Evolutionary conservation across 2,113 vertebrate genomes (phyloP).

Genomic region (Chamaetylas fuelleborni): DNA sequence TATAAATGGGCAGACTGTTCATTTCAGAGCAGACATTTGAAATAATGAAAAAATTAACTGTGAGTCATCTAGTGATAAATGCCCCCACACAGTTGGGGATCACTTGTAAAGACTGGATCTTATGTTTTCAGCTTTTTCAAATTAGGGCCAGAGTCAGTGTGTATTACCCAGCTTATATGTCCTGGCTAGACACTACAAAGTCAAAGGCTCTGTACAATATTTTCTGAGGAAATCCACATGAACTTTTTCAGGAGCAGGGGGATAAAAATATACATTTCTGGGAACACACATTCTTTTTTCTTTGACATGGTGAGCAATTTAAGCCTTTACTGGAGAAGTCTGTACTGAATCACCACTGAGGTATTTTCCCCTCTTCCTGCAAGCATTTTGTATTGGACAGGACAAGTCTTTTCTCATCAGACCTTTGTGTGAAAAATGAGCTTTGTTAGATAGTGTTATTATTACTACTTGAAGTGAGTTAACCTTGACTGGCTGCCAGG

Average conservation of each 20-base stretch:
- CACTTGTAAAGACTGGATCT: neutral
- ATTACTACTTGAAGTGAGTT: neutral
- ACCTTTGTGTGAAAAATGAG: neutral
- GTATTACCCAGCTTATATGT: neutral
- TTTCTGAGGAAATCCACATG: neutral
- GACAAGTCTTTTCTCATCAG: neutral
- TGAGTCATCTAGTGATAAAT: neutral
- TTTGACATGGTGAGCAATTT: neutral
- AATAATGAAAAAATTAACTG: neutral
- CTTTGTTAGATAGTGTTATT: neutral
- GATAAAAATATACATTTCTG: neutral
- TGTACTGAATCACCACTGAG: neutral
- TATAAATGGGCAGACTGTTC: neutral
- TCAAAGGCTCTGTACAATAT: neutral
- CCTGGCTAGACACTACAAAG: neutral
- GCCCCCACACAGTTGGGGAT: neutral
- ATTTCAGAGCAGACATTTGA: neutral
- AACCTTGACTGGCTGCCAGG: neutral
- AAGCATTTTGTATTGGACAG: neutral
- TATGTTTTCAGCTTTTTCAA: constrained; percentile 2
- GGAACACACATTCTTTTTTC: neutral
- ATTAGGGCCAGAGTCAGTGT: neutral
- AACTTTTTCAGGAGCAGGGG: neutral
- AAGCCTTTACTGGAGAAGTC: neutral
- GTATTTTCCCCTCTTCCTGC: neutral